Base-by-base conservation (phyloP, 1,140 invertebrate genomes). In the Lordiphosa mommai region DNA sequence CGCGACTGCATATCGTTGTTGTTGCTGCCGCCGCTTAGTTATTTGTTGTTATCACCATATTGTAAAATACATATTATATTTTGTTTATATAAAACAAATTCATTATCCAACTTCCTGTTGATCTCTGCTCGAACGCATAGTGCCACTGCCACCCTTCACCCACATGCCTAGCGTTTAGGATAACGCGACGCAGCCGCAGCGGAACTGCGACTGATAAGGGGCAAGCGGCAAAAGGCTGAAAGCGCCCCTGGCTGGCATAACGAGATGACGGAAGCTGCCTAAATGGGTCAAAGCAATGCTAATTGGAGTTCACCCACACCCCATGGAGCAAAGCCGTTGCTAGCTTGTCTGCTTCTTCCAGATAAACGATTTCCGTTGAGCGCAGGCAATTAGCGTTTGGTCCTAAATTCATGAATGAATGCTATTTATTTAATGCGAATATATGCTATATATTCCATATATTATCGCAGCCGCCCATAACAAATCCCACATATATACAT, bases 281-380 rank as follows among this genome's bases (percentile, higher is more conserved):
- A 68, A 80, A 80, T 80, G 77, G 76, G 76, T 80, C 76, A 80
- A 70, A 70, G 77, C 76, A 60, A 76, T 82, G 77, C 77, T 80
- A 80, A 80, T 76, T 80, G 76, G 76, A 70, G 61, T 74, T 82
- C 69, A 76, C 71, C 71, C 72, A 69, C 61, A 74, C 65, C 59
- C 14, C 72, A 59, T 23, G 37, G 47, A 51, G 48, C 48, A 52
- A 14, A 43, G 32, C 37, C 23, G n/a, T 32, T 48, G 44, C 55
- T 60, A 47, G 37, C 58, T 40, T 30, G 52, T 52, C 60, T 48
- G 60, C 53, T 63, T 67, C 57, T 80, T 32, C 48, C 63, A 68
- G 76, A 80, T 80, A 80, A 63, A 66, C 41, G 53, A 61, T 73
- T 82, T 80, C 76, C 76, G 76, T 58, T 56, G 23, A 49, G 60